Evolutionary conservation across 2,113 vertebrate species (phyloP).

Genomic region (Osmerus eperlanus): DNA sequence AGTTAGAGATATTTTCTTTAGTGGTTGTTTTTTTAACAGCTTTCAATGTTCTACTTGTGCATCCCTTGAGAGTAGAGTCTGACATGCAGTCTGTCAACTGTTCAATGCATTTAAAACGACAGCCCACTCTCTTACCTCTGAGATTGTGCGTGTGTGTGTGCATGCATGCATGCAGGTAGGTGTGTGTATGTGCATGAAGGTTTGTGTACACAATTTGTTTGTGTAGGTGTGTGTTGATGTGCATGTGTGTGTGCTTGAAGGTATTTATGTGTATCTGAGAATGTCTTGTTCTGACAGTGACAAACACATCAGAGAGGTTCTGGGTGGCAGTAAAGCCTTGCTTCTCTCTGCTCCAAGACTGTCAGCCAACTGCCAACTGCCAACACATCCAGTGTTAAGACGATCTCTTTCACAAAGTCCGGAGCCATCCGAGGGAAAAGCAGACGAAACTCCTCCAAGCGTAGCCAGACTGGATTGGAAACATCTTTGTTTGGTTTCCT

Average conservation of each 20-base stretch:
- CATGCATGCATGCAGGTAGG: background rate
- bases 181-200: slow-evolving; percentile 4
- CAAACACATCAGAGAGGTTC: no score
- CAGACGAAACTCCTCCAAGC: no score
- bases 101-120: background rate
- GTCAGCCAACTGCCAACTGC: no score
- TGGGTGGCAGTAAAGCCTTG: no score
- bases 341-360: no score
- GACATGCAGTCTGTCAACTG: background rate
- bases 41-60: background rate
- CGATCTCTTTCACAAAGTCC: no score
- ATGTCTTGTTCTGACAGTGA: no score
- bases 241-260: background rate
- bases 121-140: background rate
- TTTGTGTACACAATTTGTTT: background rate
- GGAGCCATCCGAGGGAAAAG: no score
- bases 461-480: no score
- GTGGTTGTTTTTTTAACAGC: background rate
- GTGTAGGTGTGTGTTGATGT: background rate
- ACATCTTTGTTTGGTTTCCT: no score
- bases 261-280: no score
- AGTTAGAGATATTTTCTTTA: background rate
- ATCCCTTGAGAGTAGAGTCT: background rate
- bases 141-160: background rate
- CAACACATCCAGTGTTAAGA: no score